These are phyloP conservation scores for Cyprinodon tularosa DNA, from an alignment of 2,113 vertebrate species.

Conservation along the genomic window DNA sequence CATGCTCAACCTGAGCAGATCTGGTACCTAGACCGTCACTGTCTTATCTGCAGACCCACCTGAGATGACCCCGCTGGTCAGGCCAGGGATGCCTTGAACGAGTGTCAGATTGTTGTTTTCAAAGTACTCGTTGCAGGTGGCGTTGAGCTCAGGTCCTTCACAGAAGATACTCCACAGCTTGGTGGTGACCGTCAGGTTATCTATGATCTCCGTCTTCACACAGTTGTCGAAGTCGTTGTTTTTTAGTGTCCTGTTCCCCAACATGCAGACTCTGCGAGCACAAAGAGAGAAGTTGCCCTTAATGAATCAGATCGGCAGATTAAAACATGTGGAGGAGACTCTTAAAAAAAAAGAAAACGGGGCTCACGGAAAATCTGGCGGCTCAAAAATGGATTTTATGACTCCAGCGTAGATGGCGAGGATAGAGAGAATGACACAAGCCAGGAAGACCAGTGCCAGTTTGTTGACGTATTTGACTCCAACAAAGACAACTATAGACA, in stretches of 20 bases:
- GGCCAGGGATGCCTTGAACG: constrained; percentile 92
- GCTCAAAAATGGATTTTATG: constrained; percentile 91
- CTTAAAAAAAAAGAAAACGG: not conserved
- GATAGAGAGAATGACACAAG: constrained; percentile 94
- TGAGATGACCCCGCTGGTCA: constrained; percentile 85
- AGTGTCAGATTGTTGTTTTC: constrained; percentile 84
- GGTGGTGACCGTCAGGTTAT: constrained; percentile 81
- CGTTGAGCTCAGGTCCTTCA: constrained; percentile 70
- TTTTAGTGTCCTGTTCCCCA: constrained; percentile 92
- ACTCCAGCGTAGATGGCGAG: constrained; percentile 95
- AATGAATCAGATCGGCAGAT: not conserved
- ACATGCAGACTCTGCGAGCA: constrained; percentile 85
- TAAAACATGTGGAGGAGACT: not conserved
- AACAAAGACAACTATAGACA: constrained; percentile 93
- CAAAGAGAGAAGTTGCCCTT: not conserved
- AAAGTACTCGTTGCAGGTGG: constrained; percentile 89
- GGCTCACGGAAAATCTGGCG: constrained; percentile 90
- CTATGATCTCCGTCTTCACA: constrained; percentile 77
- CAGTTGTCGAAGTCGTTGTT: constrained; percentile 84
- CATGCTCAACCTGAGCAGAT: too few species aligned
- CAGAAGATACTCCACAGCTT: constrained; percentile 89
- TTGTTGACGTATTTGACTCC: constrained; percentile 98
- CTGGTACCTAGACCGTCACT: too few species aligned
- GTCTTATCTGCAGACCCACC: constrained; percentile 33
- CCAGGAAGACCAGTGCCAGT: constrained; percentile 92